Percentiles rank a stretch among this genome's conserved stretches.
Evolutionary conservation across 2,113 vertebrate species (phyloP).

Genomic region (Dipodomys ordii): DNA sequence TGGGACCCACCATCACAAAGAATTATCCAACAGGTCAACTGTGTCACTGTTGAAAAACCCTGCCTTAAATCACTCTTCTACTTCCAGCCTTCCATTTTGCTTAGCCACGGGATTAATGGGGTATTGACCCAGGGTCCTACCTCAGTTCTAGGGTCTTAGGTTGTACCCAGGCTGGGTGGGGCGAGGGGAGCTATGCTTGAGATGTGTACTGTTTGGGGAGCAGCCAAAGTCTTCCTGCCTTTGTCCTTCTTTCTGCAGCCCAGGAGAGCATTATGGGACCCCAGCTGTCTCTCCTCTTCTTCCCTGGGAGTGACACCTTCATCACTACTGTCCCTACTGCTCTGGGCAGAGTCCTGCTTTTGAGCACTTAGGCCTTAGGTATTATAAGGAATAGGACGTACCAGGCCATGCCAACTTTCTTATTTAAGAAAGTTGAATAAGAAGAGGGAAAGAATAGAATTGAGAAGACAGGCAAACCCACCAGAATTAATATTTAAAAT

Average conservation of each 20-base stretch:
- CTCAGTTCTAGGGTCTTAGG: not conserved
- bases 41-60: fast-evolving
- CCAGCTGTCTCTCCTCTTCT: not conserved
- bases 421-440: not conserved
- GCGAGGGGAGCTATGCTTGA: not conserved
- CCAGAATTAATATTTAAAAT: not conserved
- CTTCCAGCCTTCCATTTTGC: not conserved
- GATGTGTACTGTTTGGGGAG: not conserved
- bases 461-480: not conserved
- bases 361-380: not conserved
- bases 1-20: not conserved
- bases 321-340: not conserved
- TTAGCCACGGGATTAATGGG: not conserved
- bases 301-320: not conserved
- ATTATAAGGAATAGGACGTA: not conserved
- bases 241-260: not conserved
- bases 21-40: not conserved
- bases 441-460: not conserved
- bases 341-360: not conserved
- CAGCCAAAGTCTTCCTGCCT: not conserved
- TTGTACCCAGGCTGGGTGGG: not conserved
- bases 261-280: not conserved
- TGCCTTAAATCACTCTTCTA: not conserved
- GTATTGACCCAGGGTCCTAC: not conserved
- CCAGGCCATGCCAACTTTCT: not conserved